Conservation (phyloP, 2,797 vertebrate species). For the Macropus fuliginosus region DNA sequence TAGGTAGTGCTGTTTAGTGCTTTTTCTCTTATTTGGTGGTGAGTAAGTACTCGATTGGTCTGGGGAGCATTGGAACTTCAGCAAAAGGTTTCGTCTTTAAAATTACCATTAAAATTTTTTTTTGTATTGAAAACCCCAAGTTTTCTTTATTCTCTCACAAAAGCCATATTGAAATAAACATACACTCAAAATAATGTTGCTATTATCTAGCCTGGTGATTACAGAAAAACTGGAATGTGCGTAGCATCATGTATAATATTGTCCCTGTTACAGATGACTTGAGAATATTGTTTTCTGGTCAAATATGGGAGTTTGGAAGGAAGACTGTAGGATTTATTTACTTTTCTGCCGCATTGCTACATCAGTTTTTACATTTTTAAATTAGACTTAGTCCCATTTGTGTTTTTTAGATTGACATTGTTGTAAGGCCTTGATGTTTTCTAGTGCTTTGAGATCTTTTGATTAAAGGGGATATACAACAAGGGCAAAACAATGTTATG, state of each 20-base stretch:
- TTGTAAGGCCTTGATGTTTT: slow-evolving; percentile 65
- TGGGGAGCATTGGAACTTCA: neutral
- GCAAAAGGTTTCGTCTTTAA: slow-evolving; percentile 51
- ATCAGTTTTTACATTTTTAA: slow-evolving; percentile 41
- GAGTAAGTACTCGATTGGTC: slow-evolving; percentile 10
- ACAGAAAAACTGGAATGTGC: slow-evolving; percentile 41
- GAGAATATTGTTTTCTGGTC: slow-evolving; percentile 34
- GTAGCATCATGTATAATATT: slow-evolving; percentile 14
- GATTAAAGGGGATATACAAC: slow-evolving; percentile 78
- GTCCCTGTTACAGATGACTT: slow-evolving; percentile 26
- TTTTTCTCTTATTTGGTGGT: slow-evolving; percentile 54
- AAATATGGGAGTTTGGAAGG: slow-evolving; percentile 22
- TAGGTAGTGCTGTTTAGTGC: slow-evolving; percentile 43
- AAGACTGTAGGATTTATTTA: slow-evolving; percentile 19
- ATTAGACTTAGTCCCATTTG: slow-evolving; percentile 41
- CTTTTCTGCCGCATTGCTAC: neutral
- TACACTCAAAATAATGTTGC: slow-evolving; percentile 48
- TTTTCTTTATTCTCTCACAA: slow-evolving; percentile 11
- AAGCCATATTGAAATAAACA: slow-evolving; percentile 50
- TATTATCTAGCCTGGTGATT: slow-evolving; percentile 47
- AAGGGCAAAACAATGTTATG: slow-evolving; percentile 79
- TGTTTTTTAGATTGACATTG: slow-evolving; percentile 42
- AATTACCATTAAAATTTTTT: slow-evolving; percentile 56
- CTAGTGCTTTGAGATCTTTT: slow-evolving; percentile 77
- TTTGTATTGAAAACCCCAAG: neutral